A percentile compares a stretch with the other conserved stretches of the same genome.
Conservation (phyloP, 2,888 invertebrate genomes). For the Lithosia quadra region DNA sequence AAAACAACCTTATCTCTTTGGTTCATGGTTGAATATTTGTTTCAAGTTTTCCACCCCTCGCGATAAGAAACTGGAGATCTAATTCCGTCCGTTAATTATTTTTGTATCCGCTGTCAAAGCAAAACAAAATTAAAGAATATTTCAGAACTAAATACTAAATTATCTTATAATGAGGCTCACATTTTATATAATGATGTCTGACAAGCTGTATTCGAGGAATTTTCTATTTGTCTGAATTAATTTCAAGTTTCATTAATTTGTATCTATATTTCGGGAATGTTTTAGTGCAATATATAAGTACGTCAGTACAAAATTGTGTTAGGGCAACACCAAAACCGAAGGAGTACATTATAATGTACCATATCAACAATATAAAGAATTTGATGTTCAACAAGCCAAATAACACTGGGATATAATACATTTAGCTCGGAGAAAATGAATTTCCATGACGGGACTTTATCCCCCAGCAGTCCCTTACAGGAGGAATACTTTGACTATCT, state of each 20-base stretch:
- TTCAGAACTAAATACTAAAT: slow-evolving; percentile 33
- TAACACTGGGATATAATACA: no score
- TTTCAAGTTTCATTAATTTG: background rate
- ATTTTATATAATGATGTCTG: background rate
- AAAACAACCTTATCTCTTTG: slow-evolving; percentile 13
- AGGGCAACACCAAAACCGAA: no score
- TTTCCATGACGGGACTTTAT: no score
- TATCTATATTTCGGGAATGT: no score
- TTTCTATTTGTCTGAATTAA: background rate
- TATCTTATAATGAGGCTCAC: slow-evolving; percentile 2
- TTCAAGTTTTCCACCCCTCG: slow-evolving; percentile 19
- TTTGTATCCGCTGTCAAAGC: slow-evolving; percentile 51
- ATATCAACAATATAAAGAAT: no score
- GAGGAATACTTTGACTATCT: no score
- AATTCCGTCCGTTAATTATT: slow-evolving; percentile 53
- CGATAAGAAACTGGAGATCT: slow-evolving; percentile 42
- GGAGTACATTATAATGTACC: no score
- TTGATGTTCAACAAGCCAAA: no score
- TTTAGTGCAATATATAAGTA: background rate
- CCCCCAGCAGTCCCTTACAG: no score
- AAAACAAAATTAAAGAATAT: slow-evolving; percentile 48
- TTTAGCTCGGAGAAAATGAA: no score
- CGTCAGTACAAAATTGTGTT: no score
- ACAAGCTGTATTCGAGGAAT: background rate
- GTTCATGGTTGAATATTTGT: slow-evolving; percentile 11